phyloP scores from a whole-genome alignment of 2,113 vertebrate species.

The Bungarus multicinctus region DNA sequence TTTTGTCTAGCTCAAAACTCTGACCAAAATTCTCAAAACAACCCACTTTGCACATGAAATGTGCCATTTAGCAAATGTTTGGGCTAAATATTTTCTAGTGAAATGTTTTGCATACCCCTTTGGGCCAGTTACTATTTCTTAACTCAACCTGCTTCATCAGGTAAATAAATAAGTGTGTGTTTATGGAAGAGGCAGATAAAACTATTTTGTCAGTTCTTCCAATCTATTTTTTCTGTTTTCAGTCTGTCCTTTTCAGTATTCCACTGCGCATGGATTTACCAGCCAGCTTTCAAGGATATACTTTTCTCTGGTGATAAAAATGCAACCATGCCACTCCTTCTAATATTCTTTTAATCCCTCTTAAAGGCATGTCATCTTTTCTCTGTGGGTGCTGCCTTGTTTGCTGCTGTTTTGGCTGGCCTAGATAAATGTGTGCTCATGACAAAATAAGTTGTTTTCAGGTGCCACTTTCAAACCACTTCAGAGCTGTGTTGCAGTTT shows the following conservation, averaged over 20 bases:
- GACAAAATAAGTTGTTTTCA: background rate
- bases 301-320: background rate
- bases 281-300: background rate
- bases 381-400: background rate
- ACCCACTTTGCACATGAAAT: background rate
- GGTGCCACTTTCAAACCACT: background rate
- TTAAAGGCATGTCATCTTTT: background rate
- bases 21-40: background rate
- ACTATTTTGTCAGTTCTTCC: background rate
- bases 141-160: background rate
- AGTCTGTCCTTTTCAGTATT: background rate
- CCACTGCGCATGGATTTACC: background rate
- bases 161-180: background rate
- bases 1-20: background rate
- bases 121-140: background rate
- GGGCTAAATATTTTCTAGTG: background rate
- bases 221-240: background rate
- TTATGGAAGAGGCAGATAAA: background rate
- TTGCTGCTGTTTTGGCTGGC: background rate
- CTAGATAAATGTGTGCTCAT: background rate
- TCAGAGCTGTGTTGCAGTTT: background rate
- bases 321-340: background rate
- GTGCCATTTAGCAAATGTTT: background rate
- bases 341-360: background rate
- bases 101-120: background rate